A percentile compares a stretch with the other conserved stretches of the same genome.
These are phyloP conservation scores for Agapornis canus DNA, from an alignment of 2,797 vertebrate species.

Conservation along the genomic window DNA sequence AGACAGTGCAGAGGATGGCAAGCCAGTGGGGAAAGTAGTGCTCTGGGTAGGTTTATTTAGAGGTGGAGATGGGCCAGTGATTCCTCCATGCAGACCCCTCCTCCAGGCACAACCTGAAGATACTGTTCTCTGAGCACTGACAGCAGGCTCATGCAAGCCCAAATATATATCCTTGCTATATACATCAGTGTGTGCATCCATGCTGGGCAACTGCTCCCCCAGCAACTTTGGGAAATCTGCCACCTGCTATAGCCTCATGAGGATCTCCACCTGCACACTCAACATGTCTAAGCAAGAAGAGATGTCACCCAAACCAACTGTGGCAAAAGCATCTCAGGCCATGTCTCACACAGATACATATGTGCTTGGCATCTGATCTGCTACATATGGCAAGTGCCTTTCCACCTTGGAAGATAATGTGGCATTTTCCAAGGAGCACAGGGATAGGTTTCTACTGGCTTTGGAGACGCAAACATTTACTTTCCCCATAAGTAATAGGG, in stretches of 20 bases:
- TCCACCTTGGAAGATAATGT: neutral
- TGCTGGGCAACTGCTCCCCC: neutral
- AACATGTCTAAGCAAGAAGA: neutral
- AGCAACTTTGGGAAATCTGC: neutral
- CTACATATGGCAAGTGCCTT: neutral
- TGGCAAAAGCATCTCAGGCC: neutral
- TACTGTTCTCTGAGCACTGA: fast-evolving
- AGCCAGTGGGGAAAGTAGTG: neutral
- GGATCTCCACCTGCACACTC: neutral
- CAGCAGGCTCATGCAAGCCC: neutral
- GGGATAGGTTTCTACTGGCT: neutral
- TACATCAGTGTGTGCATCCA: neutral
- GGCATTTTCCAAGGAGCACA: neutral
- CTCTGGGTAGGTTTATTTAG: neutral
- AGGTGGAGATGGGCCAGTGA: neutral
- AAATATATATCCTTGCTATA: neutral
- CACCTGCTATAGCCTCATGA: neutral
- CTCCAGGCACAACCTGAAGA: neutral
- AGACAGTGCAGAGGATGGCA: neutral
- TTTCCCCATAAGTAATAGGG: neutral
- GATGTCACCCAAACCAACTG: neutral
- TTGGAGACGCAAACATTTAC: neutral
- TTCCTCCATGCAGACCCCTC: neutral
- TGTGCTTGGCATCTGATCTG: neutral
- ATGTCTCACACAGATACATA: neutral